Percentiles rank a stretch among this genome's conserved stretches.
phyloP scores from a whole-genome alignment of 2,113 vertebrate genomes.

The Leucosticte australis region DNA sequence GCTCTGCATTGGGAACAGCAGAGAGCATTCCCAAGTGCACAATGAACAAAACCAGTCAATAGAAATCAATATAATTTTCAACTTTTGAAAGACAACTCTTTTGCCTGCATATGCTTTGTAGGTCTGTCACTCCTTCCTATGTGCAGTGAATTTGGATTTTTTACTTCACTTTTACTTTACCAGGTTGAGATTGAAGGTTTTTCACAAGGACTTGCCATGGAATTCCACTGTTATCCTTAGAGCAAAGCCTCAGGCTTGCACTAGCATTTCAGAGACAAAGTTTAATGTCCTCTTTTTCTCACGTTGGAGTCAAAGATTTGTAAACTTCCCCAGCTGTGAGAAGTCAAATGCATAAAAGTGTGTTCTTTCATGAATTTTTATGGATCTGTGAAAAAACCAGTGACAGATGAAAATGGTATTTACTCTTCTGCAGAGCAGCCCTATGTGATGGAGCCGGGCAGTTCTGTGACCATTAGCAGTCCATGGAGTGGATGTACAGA shows the following conservation, averaged over 20 bases:
- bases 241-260: background rate
- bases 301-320: background rate
- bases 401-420: background rate
- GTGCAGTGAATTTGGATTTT: background rate
- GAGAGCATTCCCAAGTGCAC: background rate
- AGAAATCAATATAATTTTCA: slow-evolving; percentile 28
- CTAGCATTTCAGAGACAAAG: background rate
- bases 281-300: background rate
- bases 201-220: background rate
- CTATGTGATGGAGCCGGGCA: background rate
- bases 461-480: background rate
- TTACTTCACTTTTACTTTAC: background rate
- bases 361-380: background rate
- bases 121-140: background rate
- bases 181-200: background rate
- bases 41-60: background rate
- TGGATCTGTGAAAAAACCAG: background rate
- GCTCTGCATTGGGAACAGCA: background rate
- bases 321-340: background rate
- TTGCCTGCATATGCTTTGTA: background rate
- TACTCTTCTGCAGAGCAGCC: background rate
- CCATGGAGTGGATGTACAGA: background rate
- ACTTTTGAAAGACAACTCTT: background rate
- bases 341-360: background rate
- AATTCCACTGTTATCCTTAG: background rate